phyloP scores from a whole-genome alignment of 2,113 vertebrate species.

The Corythornis cristatus region DNA sequence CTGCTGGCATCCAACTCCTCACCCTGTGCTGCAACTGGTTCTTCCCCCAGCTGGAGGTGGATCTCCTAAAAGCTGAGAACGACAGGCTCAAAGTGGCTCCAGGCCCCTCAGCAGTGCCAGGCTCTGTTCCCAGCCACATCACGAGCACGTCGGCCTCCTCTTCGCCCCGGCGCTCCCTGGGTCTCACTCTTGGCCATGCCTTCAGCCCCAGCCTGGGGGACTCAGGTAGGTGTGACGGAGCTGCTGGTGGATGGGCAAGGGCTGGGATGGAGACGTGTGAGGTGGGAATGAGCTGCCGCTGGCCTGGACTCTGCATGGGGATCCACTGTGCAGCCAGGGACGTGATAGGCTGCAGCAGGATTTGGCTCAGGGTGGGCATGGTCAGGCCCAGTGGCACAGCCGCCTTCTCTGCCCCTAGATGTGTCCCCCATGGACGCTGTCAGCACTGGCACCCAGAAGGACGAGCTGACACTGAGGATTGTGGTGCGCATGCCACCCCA shows the following conservation, averaged over 20 bases:
- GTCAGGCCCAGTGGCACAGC: accelerated
- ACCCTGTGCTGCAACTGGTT: not conserved
- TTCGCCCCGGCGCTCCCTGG: conserved; percentile 85
- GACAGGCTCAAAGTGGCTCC: conserved; percentile 92
- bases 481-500: conserved; percentile 85
- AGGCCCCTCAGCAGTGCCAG: conserved; percentile 58
- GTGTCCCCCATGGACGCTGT: conserved; percentile 82
- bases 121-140: conserved; percentile 79
- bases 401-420: conserved; percentile 66
- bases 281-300: not conserved
- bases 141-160: conserved; percentile 79
- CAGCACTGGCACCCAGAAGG: conserved; percentile 78
- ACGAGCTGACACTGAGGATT: conserved; percentile 82
- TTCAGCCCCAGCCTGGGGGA: conserved; percentile 85
- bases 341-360: accelerated
- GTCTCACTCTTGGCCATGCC: conserved; percentile 86
- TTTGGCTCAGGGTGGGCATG: not conserved
- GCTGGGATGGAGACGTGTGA: not conserved
- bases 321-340: accelerated
- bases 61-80: conserved; percentile 92
- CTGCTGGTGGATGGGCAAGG: not conserved
- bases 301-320: not conserved
- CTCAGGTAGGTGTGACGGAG: conserved; percentile 73
- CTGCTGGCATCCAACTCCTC: accelerated
- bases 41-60: conserved; percentile 86